These are phyloP conservation scores for Pogoniulus pusillus DNA, from an alignment of 2,797 vertebrate genomes.

Conservation along the genomic window DNA sequence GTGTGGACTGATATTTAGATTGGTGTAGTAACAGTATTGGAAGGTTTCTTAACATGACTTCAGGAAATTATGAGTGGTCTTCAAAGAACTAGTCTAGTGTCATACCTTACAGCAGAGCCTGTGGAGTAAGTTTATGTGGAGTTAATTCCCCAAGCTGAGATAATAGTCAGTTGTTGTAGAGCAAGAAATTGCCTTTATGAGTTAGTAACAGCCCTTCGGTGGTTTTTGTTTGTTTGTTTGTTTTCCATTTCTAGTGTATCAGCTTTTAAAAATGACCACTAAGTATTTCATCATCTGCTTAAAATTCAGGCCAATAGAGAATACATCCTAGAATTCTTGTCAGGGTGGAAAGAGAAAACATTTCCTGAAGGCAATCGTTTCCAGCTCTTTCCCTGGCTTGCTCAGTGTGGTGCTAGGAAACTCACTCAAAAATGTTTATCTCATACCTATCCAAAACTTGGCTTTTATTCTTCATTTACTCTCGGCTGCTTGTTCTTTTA, in stretches of 20 bases:
- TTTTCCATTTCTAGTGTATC: not conserved
- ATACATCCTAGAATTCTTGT: constrained; percentile 18
- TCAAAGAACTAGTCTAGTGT: not conserved
- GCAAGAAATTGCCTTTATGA: not conserved
- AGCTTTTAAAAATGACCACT: constrained; percentile 17
- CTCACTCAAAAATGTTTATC: not conserved
- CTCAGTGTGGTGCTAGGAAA: not conserved
- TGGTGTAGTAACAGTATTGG: not conserved
- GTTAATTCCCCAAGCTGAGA: not conserved
- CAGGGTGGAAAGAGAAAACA: not conserved
- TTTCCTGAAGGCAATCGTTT: not conserved
- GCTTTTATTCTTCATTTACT: not conserved
- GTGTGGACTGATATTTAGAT: not conserved
- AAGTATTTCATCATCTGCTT: constrained; percentile 43
- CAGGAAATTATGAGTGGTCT: not conserved
- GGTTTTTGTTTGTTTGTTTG: not conserved
- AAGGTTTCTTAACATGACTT: not conserved
- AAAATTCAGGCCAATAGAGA: constrained; percentile 16
- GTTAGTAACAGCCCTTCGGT: not conserved
- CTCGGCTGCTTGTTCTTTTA: not conserved
- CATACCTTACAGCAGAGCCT: not conserved
- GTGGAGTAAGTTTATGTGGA: not conserved
- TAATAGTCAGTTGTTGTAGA: not conserved
- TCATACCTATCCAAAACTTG: not conserved
- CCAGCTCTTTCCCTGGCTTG: not conserved